phyloP scores from a whole-genome alignment of 2,888 invertebrate genomes.

The Epinotia demarniana region DNA sequence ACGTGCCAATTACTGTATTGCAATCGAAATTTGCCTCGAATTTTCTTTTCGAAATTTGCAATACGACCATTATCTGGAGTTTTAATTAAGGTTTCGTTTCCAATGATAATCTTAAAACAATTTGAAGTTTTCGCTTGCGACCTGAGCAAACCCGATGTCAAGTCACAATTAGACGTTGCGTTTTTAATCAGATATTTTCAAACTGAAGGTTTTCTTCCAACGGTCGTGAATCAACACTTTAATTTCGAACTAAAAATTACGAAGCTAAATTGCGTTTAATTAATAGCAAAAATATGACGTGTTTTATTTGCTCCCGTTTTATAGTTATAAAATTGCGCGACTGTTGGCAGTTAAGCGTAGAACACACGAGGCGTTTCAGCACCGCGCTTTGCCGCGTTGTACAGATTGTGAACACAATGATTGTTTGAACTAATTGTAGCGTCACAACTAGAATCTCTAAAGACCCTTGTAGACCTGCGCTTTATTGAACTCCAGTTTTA shows the following conservation, averaged over 20 bases:
- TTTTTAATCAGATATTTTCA: neutral
- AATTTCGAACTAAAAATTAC: conserved; percentile 14
- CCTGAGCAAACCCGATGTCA: neutral
- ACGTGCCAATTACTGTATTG: conserved; percentile 41
- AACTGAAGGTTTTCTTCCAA: neutral
- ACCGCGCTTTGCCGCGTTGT: too few species aligned
- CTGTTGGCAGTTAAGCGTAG: conserved; percentile 43
- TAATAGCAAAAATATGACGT: conserved; percentile 1
- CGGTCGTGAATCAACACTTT: neutral
- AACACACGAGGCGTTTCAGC: too few species aligned
- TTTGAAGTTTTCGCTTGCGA: neutral
- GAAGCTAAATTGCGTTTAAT: neutral
- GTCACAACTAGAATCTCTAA: too few species aligned
- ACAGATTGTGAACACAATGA: too few species aligned
- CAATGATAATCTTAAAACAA: neutral
- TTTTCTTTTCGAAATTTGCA: neutral
- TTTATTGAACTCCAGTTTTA: too few species aligned
- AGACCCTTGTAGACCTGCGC: too few species aligned
- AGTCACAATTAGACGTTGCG: neutral
- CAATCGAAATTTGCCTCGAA: conserved; percentile 2
- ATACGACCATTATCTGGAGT: neutral
- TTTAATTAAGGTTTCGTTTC: neutral
- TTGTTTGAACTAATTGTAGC: too few species aligned
- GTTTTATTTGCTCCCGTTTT: neutral
- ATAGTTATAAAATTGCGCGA: conserved; percentile 43